Percentiles rank a stretch among this genome's conserved stretches.
Conservation (phyloP, 2,797 vertebrate genomes). For the Betta splendens region DNA sequence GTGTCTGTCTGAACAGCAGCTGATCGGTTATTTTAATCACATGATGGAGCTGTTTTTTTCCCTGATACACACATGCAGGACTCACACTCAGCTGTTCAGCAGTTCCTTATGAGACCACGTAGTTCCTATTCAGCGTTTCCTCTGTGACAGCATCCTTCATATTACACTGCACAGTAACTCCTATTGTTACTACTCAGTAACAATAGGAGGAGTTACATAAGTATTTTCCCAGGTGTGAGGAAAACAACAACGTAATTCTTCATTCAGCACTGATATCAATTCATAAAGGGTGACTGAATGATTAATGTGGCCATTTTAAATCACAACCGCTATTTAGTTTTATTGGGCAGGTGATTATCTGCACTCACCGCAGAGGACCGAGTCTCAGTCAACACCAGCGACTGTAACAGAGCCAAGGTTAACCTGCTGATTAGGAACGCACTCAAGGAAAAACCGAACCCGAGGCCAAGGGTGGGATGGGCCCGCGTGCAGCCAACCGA, state of each 20-base stretch:
- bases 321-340: not conserved
- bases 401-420: conserved; percentile 44
- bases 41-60: conserved; percentile 1
- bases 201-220: too few species aligned
- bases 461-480: conserved; percentile 21
- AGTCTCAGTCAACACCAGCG: conserved; percentile 4
- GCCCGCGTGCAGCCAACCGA: not conserved
- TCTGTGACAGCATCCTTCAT: not conserved
- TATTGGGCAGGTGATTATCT: not conserved
- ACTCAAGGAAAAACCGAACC: conserved; percentile 27
- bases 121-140: conserved; percentile 17
- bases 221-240: too few species aligned
- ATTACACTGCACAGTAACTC: too few species aligned
- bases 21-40: conserved; percentile 33
- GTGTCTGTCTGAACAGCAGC: conserved; percentile 26
- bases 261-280: too few species aligned
- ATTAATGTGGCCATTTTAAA: not conserved
- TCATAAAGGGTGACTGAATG: too few species aligned
- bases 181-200: too few species aligned
- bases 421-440: conserved; percentile 48
- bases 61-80: conserved; percentile 17
- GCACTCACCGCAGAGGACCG: not conserved
- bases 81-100: conserved; percentile 5
- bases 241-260: too few species aligned
- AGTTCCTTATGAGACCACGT: conserved; percentile 1